Evolutionary conservation across 2,797 vertebrate species (phyloP).

Genomic region (Onychomys arenicola): DNA sequence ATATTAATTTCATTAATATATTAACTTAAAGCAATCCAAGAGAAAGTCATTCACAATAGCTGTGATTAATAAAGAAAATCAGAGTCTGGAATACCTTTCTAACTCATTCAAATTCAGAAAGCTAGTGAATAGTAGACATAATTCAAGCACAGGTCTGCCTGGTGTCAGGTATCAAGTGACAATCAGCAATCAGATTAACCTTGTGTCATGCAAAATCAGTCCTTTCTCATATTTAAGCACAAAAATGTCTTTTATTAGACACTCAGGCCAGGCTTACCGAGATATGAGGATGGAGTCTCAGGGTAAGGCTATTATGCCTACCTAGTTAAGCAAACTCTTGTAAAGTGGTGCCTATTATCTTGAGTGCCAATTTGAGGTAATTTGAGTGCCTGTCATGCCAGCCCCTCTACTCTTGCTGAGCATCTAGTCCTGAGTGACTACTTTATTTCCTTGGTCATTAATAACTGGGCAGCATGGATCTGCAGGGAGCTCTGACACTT

Average conservation of each 20-base stretch:
- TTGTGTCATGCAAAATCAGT: not conserved
- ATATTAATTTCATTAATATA: not conserved
- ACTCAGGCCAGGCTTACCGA: not conserved
- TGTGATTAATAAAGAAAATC: not conserved
- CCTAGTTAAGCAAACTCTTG: conserved; percentile 9
- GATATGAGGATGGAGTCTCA: not conserved
- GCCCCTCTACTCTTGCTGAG: not conserved
- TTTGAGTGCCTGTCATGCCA: not conserved
- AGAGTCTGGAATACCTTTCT: not conserved
- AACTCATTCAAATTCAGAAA: not conserved
- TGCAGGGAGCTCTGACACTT: conserved; percentile 3
- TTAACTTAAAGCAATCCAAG: not conserved
- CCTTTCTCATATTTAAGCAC: not conserved
- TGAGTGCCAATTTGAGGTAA: conserved; percentile 9
- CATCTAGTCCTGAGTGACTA: not conserved
- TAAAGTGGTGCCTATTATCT: not conserved
- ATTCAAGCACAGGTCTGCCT: not conserved
- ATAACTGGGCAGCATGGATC: not conserved
- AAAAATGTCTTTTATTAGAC: not conserved
- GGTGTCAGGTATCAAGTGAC: not conserved
- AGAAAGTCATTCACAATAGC: not conserved
- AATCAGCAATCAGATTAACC: not conserved
- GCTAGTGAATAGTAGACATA: not conserved
- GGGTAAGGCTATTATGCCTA: not conserved
- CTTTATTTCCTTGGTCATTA: conserved; percentile 46